phyloP scores from a whole-genome alignment of 2,888 invertebrate genomes.

The Sericinus montela region DNA sequence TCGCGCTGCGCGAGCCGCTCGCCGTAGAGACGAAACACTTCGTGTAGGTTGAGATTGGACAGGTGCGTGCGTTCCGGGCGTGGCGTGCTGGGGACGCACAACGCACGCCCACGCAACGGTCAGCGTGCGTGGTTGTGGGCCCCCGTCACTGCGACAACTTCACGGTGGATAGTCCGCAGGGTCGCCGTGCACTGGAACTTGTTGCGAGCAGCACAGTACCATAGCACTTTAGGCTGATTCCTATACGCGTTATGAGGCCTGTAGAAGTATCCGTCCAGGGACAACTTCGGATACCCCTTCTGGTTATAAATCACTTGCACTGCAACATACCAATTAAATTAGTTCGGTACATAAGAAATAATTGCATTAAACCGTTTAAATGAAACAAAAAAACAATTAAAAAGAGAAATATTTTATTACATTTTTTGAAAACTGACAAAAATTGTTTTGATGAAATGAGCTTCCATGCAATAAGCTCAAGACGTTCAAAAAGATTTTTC shows the following conservation, averaged over 20 bases:
- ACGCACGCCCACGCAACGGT: constrained; percentile 28
- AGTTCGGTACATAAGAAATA: constrained; percentile 4
- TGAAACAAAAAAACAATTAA: constrained; percentile 4
- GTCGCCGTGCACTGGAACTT: constrained; percentile 57
- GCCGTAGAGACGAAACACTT: constrained; percentile 42
- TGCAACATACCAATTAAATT: constrained; percentile 38
- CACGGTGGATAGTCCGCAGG: constrained; percentile 51
- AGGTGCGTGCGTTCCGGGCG: constrained; percentile 20
- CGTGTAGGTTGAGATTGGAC: constrained; percentile 33
- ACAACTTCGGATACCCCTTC: constrained; percentile 63
- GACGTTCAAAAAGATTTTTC: not conserved
- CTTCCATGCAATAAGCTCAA: not conserved
- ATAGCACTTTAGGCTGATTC: constrained; percentile 59
- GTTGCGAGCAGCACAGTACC: constrained; percentile 64
- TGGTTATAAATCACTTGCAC: constrained; percentile 54
- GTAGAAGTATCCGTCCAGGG: constrained; percentile 55
- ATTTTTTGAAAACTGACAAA: not conserved
- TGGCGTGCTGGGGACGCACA: constrained; percentile 24
- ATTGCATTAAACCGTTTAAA: not conserved
- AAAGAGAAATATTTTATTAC: not conserved
- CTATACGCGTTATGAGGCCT: constrained; percentile 70
- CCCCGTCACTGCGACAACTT: constrained; percentile 52
- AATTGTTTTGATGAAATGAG: not conserved
- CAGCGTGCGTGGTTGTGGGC: constrained; percentile 56
- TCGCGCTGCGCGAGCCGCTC: constrained; percentile 32